Evolutionary conservation across 2,113 vertebrate species (phyloP), one percentile per base, ranked within the genome.

Genomic region (Bos indicus): DNA sequence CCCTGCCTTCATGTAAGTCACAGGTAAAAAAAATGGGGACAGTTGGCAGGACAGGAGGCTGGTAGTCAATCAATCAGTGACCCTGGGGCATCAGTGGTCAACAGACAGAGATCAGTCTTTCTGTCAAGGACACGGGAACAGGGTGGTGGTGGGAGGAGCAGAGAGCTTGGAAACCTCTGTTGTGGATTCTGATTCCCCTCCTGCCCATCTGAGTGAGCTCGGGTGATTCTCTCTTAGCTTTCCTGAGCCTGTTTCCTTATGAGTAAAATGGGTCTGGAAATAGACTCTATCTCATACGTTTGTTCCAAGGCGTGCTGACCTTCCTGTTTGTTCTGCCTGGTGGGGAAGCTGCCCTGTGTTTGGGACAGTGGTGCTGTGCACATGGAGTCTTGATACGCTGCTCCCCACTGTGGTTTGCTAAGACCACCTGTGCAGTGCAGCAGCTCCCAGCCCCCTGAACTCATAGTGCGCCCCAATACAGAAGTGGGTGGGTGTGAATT

Each of bases 351-450:
- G 54, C 3, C 48, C 56, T 7, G 26, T 30, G 33, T 21, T 46
- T 54, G 51, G 48, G 17, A 21, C 36, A 54, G 21, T 5, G 16
- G n/a, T 9, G 7, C 7, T 25, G 40, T 25, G 26, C 48, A 23
- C 0, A 2, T 51, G 40, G 33, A 59, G 52, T 25, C 40, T 23
- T 9, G 16, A 33, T 5, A 1, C 0, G 0, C 51, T 43, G 67
- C 86, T 26, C 17, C 36, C 2, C 13, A 16, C 40, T 48, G 43
- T 14, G 19, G 48, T 30, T 40, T 51, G 16, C 52, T 26, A 6
- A 82, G 1, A 11, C n/a, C 30, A 6, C 59, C 26, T 83, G 74
- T 28, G 13, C 23, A 74, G 23, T 26, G 9, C 13, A 86, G 40
- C 33, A 5, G 11, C 15, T 57, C 16, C n/a, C 0, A 16, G 46